Base-by-base conservation (phyloP, 2,113 vertebrate species). In the Thinocorus orbignyianus region DNA sequence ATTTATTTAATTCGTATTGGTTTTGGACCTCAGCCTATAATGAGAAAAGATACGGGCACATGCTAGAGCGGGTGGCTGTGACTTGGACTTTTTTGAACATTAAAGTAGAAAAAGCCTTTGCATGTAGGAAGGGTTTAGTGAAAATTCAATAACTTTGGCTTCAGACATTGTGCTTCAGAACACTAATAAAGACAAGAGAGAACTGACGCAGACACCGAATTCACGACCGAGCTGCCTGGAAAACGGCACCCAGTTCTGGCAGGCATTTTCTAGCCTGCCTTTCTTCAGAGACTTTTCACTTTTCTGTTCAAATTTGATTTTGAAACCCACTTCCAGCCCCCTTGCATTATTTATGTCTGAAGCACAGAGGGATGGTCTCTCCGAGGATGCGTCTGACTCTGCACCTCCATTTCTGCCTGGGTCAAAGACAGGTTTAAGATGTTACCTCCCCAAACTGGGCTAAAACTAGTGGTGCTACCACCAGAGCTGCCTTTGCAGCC, bases 21-120 rank as follows among this genome's bases (percentile, higher is more conserved):
- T 98, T 98, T 98, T 98, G 98, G 98, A 97, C 97, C 61, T 28
- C 94, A 97, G 97, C 97, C 98, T 98, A 91, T 98, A 98, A 98
- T 96, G 98, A 98, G 97, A 90, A 97, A 96, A 97, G 97, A 96
- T 97, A 97, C 0, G 73, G 85, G 94, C 42, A 79, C 86, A 97
- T 37, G 96, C 81, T 93, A 87, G 96, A 90, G 93, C 94, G 26
- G 74, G 95, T 92, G 91, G 92, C 84, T 96, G 97, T 22, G 73
- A 95, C 92, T 88, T 93, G 92, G 93, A 96, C 96, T 86, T 97
- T 97, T 98, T 96, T 97, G 96, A 98, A 98, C 97, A 97, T 95
- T 96, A 97, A 98, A 98, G 96, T 88, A 96, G 92, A 97, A 97
- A 97, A 97, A 95, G 90, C 92, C 93, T 94, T 86, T 96, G 96